Percentiles rank a stretch among this genome's conserved stretches.
These are phyloP conservation scores for Hylyphantes graminicola DNA, from an alignment of 1,140 invertebrate species.

Conservation along the genomic window DNA sequence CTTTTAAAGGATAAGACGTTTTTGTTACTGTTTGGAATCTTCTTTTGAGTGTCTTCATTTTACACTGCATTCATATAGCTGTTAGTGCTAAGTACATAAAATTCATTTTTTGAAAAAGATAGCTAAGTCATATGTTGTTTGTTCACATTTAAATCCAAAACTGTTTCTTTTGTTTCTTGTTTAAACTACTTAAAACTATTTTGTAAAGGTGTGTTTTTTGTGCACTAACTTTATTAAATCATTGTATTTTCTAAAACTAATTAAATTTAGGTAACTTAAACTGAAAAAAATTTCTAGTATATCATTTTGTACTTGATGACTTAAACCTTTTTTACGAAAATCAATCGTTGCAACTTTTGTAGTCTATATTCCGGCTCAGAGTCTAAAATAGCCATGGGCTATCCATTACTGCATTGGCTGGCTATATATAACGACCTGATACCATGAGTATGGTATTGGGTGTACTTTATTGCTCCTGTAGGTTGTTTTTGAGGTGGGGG, in stretches of 20 bases:
- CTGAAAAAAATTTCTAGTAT: not conserved
- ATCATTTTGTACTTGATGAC: conserved; percentile 8
- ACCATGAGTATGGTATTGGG: conserved; percentile 51
- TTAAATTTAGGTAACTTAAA: not conserved
- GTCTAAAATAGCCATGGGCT: conserved; percentile 56
- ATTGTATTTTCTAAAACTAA: not conserved
- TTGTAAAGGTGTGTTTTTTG: not conserved
- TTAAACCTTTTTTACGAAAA: conserved; percentile 18
- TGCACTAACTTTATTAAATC: not conserved
- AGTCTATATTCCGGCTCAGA: conserved; percentile 33
- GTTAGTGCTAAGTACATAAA: conserved; percentile 2
- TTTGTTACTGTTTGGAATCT: conserved; percentile 8
- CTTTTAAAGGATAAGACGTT: conserved; percentile 45
- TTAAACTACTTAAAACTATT: not conserved
- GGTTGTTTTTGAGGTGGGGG: conserved; percentile 45
- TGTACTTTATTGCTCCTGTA: conserved; percentile 49
- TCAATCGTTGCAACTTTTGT: conserved; percentile 7
- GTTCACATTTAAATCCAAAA: no score
- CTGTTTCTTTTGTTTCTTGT: no score
- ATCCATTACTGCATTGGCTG: conserved; percentile 54
- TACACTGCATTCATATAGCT: conserved; percentile 54
- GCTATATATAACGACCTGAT: conserved; percentile 57
- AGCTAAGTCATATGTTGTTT: conserved; percentile 4
- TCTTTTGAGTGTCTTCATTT: conserved; percentile 13
- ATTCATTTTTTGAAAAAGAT: not conserved